A percentile compares a stretch with the other conserved stretches of the same genome.
phyloP scores from a whole-genome alignment of 2,888 invertebrate genomes.

The Celastrina argiolus region DNA sequence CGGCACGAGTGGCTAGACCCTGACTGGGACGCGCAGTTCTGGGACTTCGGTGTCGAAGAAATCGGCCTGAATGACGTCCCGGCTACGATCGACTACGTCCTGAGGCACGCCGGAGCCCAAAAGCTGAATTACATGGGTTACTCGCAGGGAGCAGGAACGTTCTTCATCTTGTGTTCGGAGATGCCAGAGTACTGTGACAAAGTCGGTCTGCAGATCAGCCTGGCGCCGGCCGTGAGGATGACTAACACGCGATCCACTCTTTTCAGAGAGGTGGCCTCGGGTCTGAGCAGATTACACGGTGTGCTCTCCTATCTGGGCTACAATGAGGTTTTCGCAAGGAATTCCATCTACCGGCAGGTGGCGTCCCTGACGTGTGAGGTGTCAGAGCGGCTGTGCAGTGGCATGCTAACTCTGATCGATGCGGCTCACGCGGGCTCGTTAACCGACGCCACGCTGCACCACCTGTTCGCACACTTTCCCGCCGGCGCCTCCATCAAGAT shows the following conservation, averaged over 20 bases:
- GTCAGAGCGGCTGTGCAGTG: neutral
- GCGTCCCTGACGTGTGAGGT: neutral
- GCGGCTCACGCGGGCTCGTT: conserved; percentile 25
- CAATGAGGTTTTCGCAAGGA: conserved; percentile 3
- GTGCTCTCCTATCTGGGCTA: neutral
- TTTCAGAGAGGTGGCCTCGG: neutral
- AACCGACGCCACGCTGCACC: conserved; percentile 25
- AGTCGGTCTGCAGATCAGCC: conserved; percentile 66
- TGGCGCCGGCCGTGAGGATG: conserved; percentile 60
- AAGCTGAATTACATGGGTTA: conserved; percentile 81
- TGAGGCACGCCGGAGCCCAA: conserved; percentile 58
- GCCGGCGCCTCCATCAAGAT: conserved; percentile 46
- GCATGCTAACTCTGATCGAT: neutral
- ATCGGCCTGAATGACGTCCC: conserved; percentile 82
- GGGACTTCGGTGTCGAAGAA: conserved; percentile 81
- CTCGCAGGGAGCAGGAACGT: conserved; percentile 79
- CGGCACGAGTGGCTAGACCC: conserved; percentile 62
- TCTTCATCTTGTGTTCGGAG: conserved; percentile 69
- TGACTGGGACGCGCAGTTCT: conserved; percentile 50
- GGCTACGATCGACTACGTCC: conserved; percentile 63
- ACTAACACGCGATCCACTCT: neutral
- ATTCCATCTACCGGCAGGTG: neutral
- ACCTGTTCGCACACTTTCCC: conserved; percentile 42
- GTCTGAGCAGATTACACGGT: neutral
- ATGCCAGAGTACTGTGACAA: conserved; percentile 75